phyloP scores from a whole-genome alignment of 2,113 vertebrate species.

The Neomonachus schauinslandi region DNA sequence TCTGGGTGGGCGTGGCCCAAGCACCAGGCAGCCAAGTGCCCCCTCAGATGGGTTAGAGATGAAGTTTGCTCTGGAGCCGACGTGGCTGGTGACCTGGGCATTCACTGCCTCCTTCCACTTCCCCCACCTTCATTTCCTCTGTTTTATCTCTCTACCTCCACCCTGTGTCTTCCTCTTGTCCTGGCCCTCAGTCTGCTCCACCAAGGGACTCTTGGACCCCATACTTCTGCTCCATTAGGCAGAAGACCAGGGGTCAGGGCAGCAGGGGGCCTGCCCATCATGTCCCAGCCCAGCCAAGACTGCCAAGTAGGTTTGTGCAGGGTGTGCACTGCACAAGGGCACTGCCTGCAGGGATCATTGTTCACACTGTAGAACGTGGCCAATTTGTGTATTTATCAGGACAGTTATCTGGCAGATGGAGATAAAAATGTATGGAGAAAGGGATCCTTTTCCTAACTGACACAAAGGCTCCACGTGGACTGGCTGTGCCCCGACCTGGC shows the following conservation, averaged over 20 bases:
- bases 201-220: not conserved
- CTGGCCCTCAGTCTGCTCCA: not conserved
- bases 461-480: not conserved
- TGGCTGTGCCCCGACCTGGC: not conserved
- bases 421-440: not conserved
- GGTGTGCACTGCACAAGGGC: not conserved
- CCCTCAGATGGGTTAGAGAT: not conserved
- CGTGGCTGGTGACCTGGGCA: not conserved
- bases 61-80: not conserved
- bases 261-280: not conserved
- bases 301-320: not conserved
- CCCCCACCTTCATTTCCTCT: not conserved
- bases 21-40: not conserved
- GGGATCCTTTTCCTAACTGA: not conserved
- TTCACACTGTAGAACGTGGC: not conserved
- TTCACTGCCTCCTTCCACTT: not conserved
- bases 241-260: constrained; percentile 11
- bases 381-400: not conserved
- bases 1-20: not conserved
- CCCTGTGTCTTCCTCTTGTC: not conserved
- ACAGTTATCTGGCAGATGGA: constrained; percentile 3
- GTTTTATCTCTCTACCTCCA: constrained; percentile 63
- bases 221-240: not conserved
- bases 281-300: not conserved
- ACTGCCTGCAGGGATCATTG: not conserved